Base-by-base conservation (phyloP, 1,140 invertebrate species). In the Lucilia sericata region DNA sequence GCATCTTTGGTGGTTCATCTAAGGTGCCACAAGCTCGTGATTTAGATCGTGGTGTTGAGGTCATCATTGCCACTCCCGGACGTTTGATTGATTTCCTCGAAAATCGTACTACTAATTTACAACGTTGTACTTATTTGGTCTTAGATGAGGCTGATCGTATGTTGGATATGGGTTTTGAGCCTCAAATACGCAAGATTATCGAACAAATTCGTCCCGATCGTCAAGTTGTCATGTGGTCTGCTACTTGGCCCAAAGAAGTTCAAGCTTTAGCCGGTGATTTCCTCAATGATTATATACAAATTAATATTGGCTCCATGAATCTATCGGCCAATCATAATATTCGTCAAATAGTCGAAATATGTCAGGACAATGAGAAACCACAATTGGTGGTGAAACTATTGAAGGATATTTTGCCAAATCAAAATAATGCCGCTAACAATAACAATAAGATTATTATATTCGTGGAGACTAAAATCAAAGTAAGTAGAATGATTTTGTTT, bases 241-340 rank as follows among this genome's bases (percentile, higher is more conserved):
- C 98, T n/a, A 99, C 98, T 9, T 99, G 98, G 98, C 98, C 98
- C 1, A 99, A 99, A 91, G 98, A 99, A 92, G 98, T 99, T 4
- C 95, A 97, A 89, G 94, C 95, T 36, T 91, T 99, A 0, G 98
- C 98, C 83, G 97, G 98, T 90, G 98, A 99, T 88, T 99, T 99
- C 88, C 93, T 99, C 8, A 95, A 93, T 84, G 96, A 99, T 91
- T 98, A 98, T 88, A 94, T 96, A 82, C 95, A 96, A 88, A 95
- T 99, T 5, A 99, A 99, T 89, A 97, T 99, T 92, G 99, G 99
- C 12, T 98, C 98, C 8, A 91, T 99, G 78, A 96, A 96, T 85
- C 92, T 99, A 4, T 95, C 97, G 83, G 99, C 99, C 10, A 99
- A 99, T 92, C 98, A 99, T 88, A 99, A 99, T 87, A 99, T 99